phyloP scores from a whole-genome alignment of 37 sponge, comb jelly and placozoan genomes.

The Bolinopsis microptera region DNA sequence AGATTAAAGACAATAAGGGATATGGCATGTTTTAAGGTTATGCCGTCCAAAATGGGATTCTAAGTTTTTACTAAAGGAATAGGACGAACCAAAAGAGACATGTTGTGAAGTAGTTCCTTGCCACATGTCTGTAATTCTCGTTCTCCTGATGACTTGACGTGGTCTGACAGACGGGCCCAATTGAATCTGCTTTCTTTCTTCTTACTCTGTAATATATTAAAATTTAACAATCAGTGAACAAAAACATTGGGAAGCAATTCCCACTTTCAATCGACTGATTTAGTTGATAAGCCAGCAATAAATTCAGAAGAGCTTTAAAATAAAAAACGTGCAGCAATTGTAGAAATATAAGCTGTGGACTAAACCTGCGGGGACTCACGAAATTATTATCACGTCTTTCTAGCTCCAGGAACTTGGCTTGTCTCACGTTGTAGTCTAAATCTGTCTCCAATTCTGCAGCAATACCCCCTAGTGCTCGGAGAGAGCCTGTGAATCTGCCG shows the following conservation, averaged over 20 bases:
- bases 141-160: not conserved
- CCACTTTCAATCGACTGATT: too few relatives aligned
- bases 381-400: not conserved
- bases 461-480: not conserved
- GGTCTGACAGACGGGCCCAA: not conserved
- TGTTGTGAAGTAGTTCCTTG: not conserved
- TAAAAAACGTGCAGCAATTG: too few relatives aligned
- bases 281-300: too few relatives aligned
- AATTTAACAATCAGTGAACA: too few relatives aligned
- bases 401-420: slow-evolving; percentile 9
- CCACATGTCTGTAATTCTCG: not conserved
- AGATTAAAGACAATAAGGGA: not conserved
- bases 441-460: not conserved
- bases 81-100: not conserved
- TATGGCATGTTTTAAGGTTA: not conserved
- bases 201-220: slow-evolving; percentile 1
- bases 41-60: too few relatives aligned
- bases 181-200: not conserved
- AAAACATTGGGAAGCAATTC: too few relatives aligned
- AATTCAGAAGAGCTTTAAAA: too few relatives aligned
- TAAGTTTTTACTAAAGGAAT: too few relatives aligned
- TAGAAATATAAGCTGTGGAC: too few relatives aligned
- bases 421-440: slow-evolving; percentile 12
- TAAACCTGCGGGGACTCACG: not conserved
- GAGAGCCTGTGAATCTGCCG: slow-evolving; percentile 31